Evolutionary conservation across 30 jellyfish, hydroid and myxozoan species (phyloP), one percentile per base, ranked within the genome.

Genomic region (Catostylus mosaicus): DNA sequence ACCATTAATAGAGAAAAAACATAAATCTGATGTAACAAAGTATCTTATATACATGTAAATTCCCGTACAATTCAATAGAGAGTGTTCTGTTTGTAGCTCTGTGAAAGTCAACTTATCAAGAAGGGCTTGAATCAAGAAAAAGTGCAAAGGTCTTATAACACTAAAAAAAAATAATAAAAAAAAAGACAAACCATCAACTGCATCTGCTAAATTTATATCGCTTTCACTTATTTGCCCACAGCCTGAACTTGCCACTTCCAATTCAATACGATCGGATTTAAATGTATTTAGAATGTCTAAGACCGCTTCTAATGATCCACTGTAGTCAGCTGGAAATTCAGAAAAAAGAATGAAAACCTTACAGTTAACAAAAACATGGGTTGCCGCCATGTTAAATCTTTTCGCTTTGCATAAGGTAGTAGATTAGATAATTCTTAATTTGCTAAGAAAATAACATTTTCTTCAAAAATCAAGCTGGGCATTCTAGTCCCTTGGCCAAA

Each of bases 221-320:
- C 82, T 67, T 69, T 73, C 96, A 19, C 83, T 72, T 5, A 94
- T 89, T 34, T 76, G 83, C 12, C 99, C 99, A 75, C 86, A 97
- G 43, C 94, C 90, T 11, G 97, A 89, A 32, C 86, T 68, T 30
- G 78, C 87, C 31, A 94, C 81, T 46, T 88, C 89, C 50, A 94
- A 57, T 30, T 88, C 89, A 36, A 94, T 69, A 32, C 35, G 79
- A 27, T 77, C 89, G 10, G 97, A 88, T 30, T 88, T 84, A 92
- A 88, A 88, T 63, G 96, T 73, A 37, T 83, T 75, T 57, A 94
- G 45, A 19, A 84, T 74, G 62, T 84, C 89, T 12, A 88, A 50
- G 14, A 94, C 73, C 4, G 99, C 99, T 59, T 94, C 99, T 45
- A 94, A 74, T 1, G 97, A 75, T 35, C 99, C 99, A 78, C 97